These are phyloP conservation scores for Gadus chalcogrammus DNA, from an alignment of 2,113 vertebrate species.

Conservation along the genomic window DNA sequence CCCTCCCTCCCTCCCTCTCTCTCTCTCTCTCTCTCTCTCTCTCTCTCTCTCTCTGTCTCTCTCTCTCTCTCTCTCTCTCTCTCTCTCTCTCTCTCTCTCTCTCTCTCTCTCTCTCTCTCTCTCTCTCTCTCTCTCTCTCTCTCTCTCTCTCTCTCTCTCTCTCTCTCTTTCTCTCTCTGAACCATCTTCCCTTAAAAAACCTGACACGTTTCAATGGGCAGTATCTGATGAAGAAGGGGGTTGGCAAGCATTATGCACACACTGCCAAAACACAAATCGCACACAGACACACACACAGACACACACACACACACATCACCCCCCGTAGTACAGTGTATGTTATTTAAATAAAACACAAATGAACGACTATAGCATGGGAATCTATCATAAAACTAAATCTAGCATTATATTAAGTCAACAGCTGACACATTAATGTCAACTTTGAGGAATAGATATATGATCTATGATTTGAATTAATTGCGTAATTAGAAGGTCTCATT, in stretches of 20 bases:
- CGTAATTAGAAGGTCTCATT: no score
- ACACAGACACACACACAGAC: neutral
- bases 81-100: neutral
- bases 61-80: neutral
- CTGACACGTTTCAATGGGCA: slow-evolving; percentile 34
- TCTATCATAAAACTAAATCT: no score
- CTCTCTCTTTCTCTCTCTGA: slow-evolving; percentile 2
- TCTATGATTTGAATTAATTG: no score
- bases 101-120: neutral
- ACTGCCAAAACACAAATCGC: slow-evolving; percentile 25
- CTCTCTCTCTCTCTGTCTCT: slow-evolving; percentile 1
- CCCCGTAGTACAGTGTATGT: no score
- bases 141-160: slow-evolving; percentile 10
- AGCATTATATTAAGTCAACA: no score
- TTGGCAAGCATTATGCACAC: slow-evolving; percentile 31
- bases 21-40: neutral
- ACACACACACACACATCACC: neutral
- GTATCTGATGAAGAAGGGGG: slow-evolving; percentile 27
- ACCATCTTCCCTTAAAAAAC: slow-evolving; percentile 36
- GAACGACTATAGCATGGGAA: no score
- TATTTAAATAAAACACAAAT: no score
- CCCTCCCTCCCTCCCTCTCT: no score
- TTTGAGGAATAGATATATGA: no score
- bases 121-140: slow-evolving; percentile 11
- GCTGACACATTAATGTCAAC: no score